A percentile compares a stretch with the other conserved stretches of the same genome.
phyloP scores from a whole-genome alignment of 2,113 vertebrate genomes.

The Etheostoma spectabile region DNA sequence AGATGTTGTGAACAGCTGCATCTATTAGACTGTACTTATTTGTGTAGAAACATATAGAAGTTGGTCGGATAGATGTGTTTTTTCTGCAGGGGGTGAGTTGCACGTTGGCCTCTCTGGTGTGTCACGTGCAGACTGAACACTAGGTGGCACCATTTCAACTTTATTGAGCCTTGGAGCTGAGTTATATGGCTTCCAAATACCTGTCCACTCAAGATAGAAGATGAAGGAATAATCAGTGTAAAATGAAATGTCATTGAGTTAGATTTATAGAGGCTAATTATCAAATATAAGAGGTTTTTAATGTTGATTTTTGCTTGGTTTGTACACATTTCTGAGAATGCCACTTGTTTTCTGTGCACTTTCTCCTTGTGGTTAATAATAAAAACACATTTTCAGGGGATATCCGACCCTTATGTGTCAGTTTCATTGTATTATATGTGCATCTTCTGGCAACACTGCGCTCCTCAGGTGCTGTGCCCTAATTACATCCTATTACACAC shows the following conservation, averaged over 20 bases:
- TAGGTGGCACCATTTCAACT: slow-evolving; percentile 74
- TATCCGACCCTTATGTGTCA: background rate
- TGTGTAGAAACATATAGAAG: background rate
- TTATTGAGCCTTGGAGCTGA: slow-evolving; percentile 15
- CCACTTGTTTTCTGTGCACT: background rate
- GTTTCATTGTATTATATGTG: slow-evolving; percentile 11
- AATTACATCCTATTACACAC: slow-evolving; percentile 29
- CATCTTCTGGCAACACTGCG: background rate
- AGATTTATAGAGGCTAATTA: background rate
- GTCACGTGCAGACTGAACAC: slow-evolving; percentile 20
- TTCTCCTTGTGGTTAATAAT: slow-evolving; percentile 33
- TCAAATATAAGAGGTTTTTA: background rate
- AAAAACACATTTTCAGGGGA: slow-evolving; percentile 11
- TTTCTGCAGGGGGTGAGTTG: background rate
- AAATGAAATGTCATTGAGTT: background rate
- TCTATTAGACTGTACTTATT: background rate
- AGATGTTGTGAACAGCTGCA: slow-evolving; percentile 76
- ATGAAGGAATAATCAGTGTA: background rate
- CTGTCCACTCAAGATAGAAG: background rate
- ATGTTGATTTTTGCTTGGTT: background rate
- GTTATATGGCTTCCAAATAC: background rate
- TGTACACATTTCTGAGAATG: background rate
- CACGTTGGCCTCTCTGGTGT: background rate
- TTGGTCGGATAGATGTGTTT: background rate
- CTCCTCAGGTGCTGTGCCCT: background rate